Base-by-base conservation (phyloP, 2,113 vertebrate genomes). In the Anhinga anhinga region DNA sequence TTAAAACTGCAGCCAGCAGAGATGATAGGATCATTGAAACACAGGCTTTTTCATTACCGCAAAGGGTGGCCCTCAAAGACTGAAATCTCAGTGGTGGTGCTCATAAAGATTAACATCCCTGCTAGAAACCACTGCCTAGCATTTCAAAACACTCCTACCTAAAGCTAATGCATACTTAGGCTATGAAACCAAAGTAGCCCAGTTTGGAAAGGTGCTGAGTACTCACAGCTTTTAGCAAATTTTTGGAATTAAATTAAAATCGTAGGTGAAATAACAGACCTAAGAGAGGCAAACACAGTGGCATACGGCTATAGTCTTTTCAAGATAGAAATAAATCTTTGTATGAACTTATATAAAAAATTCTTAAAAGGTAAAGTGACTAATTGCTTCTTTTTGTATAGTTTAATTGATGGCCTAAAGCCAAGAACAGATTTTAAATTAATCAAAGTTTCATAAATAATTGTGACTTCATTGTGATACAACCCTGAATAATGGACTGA, bases 371-470 rank as follows among this genome's bases (percentile, higher is more conserved):
- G 83, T 70, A 82, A 92, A 61, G 53, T 95, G 56, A 95, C 55
- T 92, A 86, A 95, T 50, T 86, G 42, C 40, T 89, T 92, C 56
- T 74, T 86, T 94, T 81, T 69, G 63, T 84, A 72, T 52, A 32
- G 40, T 52, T 95, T 90, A 83, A 92, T 83, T 78, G 59, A 95
- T 88, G 36, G 83, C 49, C 69, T 79, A 91, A 84, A 79, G 40
- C 72, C 72, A 95, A 72, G 38, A 94, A 72, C 10, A 72, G 34
- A 89, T 56, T 84, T 87, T 4, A 92, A 91, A 93, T 95, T 86
- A 87, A 95, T 89, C 72, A 72, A 95, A 83, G 73, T 92, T 95
- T 82, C 73, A 87, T 94, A 95, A 93, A 88, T 86, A 84, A 95
- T 84, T 92, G 73, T 88, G 91, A 69, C 65, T 92, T 92, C 80